These are phyloP conservation scores for Staurois parvus DNA, from an alignment of 2,797 vertebrate species.

Conservation along the genomic window DNA sequence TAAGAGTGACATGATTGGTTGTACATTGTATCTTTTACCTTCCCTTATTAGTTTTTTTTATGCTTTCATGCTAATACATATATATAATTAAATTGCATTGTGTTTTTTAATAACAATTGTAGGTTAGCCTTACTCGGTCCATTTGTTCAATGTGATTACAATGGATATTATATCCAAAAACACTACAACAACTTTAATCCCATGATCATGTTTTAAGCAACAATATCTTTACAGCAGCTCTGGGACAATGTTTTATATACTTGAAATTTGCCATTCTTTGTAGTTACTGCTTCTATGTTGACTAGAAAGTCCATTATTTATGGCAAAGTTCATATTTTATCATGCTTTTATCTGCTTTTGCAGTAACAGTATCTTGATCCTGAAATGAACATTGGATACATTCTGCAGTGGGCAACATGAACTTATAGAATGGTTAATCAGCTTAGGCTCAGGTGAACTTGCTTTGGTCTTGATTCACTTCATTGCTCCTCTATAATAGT, in stretches of 20 bases:
- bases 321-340: slow-evolving; percentile 17
- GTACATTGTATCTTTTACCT: neutral
- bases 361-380: slow-evolving; percentile 31
- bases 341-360: slow-evolving; percentile 70
- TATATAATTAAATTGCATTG: neutral
- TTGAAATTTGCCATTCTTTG: neutral
- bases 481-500: slow-evolving; percentile 97
- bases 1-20: too few species aligned
- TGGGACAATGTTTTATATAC: neutral
- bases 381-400: slow-evolving; percentile 79
- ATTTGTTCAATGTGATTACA: neutral
- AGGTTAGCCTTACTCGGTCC: neutral
- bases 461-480: slow-evolving; percentile 94
- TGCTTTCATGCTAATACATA: neutral
- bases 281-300: neutral
- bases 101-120: neutral
- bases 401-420: slow-evolving; percentile 71
- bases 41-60: neutral
- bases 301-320: neutral
- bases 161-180: neutral
- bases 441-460: slow-evolving; percentile 98
- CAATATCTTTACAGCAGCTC: neutral
- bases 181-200: neutral
- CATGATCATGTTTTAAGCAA: neutral
- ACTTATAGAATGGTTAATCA: slow-evolving; percentile 88